Percentiles rank a stretch among this genome's conserved stretches.
Evolutionary conservation across 2,113 vertebrate species (phyloP).

Genomic region (Pseudonaja textilis): DNA sequence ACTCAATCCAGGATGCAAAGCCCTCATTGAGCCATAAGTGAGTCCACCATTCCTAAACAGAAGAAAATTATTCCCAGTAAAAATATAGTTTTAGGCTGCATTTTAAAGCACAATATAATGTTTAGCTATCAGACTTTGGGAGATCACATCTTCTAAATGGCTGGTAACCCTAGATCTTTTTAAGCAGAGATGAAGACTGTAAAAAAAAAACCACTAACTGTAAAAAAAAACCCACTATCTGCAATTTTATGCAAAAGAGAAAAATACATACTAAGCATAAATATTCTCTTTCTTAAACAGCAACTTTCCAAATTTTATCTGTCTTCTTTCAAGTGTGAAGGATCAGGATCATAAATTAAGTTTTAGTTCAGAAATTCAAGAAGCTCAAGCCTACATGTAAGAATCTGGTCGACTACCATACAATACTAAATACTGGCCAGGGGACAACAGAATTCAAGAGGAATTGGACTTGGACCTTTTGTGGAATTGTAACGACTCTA

Average conservation of each 20-base stretch:
- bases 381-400: not conserved
- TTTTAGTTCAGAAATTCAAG: not conserved
- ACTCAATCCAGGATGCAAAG: slow-evolving; percentile 98
- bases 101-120: not conserved
- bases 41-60: slow-evolving; percentile 96
- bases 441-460: not conserved
- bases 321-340: not conserved
- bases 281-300: not conserved
- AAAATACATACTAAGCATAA: not conserved
- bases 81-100: not conserved
- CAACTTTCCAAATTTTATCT: not conserved
- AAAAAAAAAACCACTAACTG: not conserved
- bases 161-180: not conserved
- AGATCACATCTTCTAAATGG: not conserved
- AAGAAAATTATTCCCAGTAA: not conserved
- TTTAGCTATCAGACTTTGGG: not conserved
- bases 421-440: not conserved
- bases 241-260: not conserved
- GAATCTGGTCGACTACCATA: not conserved
- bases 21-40: slow-evolving; percentile 99
- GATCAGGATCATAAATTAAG: not conserved
- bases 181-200: not conserved
- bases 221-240: not conserved
- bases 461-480: not conserved
- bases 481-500: not conserved